Evolutionary conservation across 2,113 vertebrate species (phyloP).

Genomic region (Apeltes quadracus): DNA sequence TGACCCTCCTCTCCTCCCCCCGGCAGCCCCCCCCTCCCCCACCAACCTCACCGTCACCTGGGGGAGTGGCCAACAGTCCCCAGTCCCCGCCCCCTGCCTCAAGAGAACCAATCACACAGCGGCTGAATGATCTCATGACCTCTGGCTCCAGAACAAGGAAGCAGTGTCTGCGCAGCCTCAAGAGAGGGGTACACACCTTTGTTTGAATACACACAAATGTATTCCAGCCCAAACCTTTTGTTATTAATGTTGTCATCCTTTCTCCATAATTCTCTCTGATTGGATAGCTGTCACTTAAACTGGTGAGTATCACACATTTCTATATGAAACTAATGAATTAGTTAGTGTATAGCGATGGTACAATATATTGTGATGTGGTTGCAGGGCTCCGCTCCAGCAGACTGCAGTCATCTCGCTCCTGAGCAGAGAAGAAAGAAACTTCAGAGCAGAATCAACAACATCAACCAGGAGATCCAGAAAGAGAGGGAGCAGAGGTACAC

Average conservation of each 20-base stretch:
- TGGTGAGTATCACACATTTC: conserved; percentile 86
- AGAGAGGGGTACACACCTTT: conserved; percentile 86
- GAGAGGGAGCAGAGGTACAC: conserved; percentile 91
- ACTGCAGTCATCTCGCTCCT: conserved; percentile 95
- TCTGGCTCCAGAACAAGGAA: conserved; percentile 94
- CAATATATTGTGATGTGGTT: background rate
- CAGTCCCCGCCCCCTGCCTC: conserved; percentile 93
- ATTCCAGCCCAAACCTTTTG: background rate
- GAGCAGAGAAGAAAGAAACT: conserved; percentile 95
- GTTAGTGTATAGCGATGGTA: background rate
- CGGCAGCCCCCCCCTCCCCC: conserved; percentile 93
- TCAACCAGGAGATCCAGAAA: conserved; percentile 91
- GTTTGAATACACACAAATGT: conserved; percentile 26
- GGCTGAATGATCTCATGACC: conserved; percentile 97
- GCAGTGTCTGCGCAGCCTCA: conserved; percentile 97
- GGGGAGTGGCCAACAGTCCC: conserved; percentile 88
- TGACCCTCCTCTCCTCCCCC: conserved; percentile 96
- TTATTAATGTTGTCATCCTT: conserved; percentile 36
- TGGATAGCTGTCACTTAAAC: conserved; percentile 95
- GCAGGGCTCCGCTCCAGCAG: conserved; percentile 88
- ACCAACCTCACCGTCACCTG: conserved; percentile 90
- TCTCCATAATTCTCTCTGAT: conserved; percentile 21
- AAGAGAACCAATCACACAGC: conserved; percentile 96
- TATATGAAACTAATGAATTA: background rate
- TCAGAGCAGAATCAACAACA: conserved; percentile 88